Conservation (phyloP, 2,113 vertebrate genomes). For the Petrocephalus zakoni region DNA sequence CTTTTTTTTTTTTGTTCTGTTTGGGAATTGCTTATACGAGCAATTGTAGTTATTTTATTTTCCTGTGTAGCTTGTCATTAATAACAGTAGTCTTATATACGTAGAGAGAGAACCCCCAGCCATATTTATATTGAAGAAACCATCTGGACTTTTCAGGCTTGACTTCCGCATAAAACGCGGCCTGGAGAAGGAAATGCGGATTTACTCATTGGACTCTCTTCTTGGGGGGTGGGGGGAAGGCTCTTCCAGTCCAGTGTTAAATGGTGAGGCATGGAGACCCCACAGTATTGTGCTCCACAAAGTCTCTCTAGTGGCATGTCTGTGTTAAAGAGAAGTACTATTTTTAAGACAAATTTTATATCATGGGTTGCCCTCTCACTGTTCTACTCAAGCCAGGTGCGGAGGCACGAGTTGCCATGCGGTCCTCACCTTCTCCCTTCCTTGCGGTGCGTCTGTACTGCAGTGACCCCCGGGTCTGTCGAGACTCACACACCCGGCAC, state of each 20-base stretch:
- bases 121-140: neutral
- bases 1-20: constrained; percentile 21
- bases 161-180: neutral
- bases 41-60: constrained; percentile 51
- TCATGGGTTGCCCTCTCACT: neutral
- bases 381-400: neutral
- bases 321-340: neutral
- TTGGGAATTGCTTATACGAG: constrained; percentile 67
- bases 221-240: neutral
- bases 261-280: constrained; percentile 7
- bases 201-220: neutral
- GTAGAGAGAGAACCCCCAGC: constrained; percentile 32
- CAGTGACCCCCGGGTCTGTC: neutral
- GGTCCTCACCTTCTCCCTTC: neutral
- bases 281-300: constrained; percentile 7
- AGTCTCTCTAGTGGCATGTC: neutral
- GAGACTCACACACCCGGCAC: neutral
- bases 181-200: neutral
- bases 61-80: constrained; percentile 66
- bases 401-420: neutral
- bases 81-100: constrained; percentile 68
- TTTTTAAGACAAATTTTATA: constrained; percentile 4
- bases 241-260: constrained; percentile 16
- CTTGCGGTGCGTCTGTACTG: neutral
- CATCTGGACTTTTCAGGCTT: neutral